Evolutionary conservation across 2,888 invertebrate genomes (phyloP).

Genomic region (Rhagium mordax): DNA sequence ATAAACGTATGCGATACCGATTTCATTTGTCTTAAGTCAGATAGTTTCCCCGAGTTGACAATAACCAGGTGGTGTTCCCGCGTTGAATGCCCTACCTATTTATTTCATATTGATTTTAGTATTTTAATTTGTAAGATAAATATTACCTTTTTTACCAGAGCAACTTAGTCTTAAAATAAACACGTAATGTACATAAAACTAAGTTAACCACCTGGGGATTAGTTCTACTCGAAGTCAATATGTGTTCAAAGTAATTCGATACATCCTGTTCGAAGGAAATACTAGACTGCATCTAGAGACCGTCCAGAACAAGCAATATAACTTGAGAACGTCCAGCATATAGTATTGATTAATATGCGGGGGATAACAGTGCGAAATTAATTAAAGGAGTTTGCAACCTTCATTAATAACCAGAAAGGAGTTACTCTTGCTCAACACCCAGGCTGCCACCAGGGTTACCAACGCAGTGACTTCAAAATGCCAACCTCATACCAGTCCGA

Average conservation of each 20-base stretch:
- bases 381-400: slow-evolving; percentile 71
- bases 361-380: slow-evolving; percentile 70
- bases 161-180: neutral
- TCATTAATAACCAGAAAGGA: slow-evolving; percentile 70
- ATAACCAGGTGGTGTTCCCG: too few species aligned
- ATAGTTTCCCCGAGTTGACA: too few species aligned
- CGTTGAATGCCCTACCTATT: too few species aligned
- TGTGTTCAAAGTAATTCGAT: slow-evolving; percentile 15
- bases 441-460: slow-evolving; percentile 46
- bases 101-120: neutral
- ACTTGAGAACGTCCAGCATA: slow-evolving; percentile 54
- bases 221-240: slow-evolving; percentile 6
- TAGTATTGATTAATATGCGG: slow-evolving; percentile 70
- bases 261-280: slow-evolving; percentile 27
- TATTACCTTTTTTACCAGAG: neutral
- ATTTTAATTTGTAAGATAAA: neutral
- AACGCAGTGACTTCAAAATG: slow-evolving; percentile 46
- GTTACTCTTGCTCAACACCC: slow-evolving; percentile 63
- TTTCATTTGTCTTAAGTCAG: too few species aligned
- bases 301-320: slow-evolving; percentile 42
- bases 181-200: neutral
- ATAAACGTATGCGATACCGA: too few species aligned
- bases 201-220: slow-evolving; percentile 5
- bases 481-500: slow-evolving; percentile 47
- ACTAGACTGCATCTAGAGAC: slow-evolving; percentile 32